phyloP scores from a whole-genome alignment of 2,888 invertebrate species.

The Heliconius charithonia region DNA sequence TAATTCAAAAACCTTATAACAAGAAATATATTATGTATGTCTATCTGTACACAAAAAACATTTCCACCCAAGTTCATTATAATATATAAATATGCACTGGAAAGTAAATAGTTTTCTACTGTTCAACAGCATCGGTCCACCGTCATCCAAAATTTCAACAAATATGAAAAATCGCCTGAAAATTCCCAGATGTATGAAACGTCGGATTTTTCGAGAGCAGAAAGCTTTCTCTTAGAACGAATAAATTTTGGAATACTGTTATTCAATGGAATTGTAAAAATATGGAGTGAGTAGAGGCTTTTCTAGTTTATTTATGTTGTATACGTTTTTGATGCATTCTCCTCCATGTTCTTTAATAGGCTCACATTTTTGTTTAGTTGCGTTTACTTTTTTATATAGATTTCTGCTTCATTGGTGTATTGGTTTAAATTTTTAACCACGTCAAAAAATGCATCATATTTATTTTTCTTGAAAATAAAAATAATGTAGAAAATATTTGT shows the following conservation, averaged over 20 bases:
- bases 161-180: slow-evolving; percentile 23
- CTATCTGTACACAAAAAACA: not conserved
- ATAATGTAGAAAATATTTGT: too few relatives aligned
- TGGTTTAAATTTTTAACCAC: not conserved
- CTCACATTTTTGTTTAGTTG: not conserved
- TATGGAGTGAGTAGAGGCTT: slow-evolving; percentile 5
- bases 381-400: not conserved
- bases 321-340: not conserved
- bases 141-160: slow-evolving; percentile 25
- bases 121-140: slow-evolving; percentile 4
- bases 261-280: slow-evolving; percentile 27
- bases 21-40: too few relatives aligned
- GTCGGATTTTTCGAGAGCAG: slow-evolving; percentile 29
- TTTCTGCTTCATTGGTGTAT: not conserved
- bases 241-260: slow-evolving; percentile 24
- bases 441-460: too few relatives aligned
- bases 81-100: not conserved
- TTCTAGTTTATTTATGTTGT: slow-evolving; percentile 6
- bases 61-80: not conserved
- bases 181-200: slow-evolving; percentile 22
- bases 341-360: not conserved
- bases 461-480: too few relatives aligned
- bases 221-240: slow-evolving; percentile 29
- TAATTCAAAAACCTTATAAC: too few relatives aligned
- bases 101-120: not conserved